Evolutionary conservation across 1,140 invertebrate species (phyloP), one percentile per base, ranked within the genome.

Genomic region (Venustaconcha ellipsiformis): DNA sequence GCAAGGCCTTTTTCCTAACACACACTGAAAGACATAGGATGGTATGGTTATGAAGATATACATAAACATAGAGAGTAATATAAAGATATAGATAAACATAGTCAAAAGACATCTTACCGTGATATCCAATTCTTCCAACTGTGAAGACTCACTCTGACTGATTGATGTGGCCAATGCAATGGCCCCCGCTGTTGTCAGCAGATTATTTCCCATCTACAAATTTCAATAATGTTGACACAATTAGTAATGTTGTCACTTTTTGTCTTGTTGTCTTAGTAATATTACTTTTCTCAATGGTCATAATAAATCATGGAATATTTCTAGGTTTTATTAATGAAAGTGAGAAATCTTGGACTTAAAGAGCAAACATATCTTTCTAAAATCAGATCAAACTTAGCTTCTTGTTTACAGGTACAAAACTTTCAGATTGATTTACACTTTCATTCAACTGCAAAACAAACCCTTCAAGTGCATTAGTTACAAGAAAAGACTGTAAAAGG

Each of bases 191-290:
- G 89, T 89, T 57, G 85, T 88, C 37, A 90, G 84, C n/a, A 87
- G 83, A 78, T 90, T 90, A 80, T 89, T 88, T 17, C 88, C 88
- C 82, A 90, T 89, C 88, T 89, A 74, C 57, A 77, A 73, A 78
- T 26, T 23, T 18, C n/a, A 57, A 13, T 20, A 17, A 57, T 69
- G 18, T n/a, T 57, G 20, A 4, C 64, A 26, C 18, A 26, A 30
- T 30, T 30, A 30, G 37, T 48, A 48, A 48, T 48, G 37, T 48
- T 48, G 6, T 48, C 37, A 6, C 4, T 48, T 48, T 48, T 67
- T 20, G 64, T 66, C 18, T 23, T 17, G 6, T 17, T 30, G 15
- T 66, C 18, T 8, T 30, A 66, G 15, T 30, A n/a, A 23, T 66
- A 6, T 30, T 20, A 20, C 26, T 66, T 66, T 6, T 66, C 11